Base-by-base conservation (phyloP, 2,797 vertebrate species). In the Momotus momota region DNA sequence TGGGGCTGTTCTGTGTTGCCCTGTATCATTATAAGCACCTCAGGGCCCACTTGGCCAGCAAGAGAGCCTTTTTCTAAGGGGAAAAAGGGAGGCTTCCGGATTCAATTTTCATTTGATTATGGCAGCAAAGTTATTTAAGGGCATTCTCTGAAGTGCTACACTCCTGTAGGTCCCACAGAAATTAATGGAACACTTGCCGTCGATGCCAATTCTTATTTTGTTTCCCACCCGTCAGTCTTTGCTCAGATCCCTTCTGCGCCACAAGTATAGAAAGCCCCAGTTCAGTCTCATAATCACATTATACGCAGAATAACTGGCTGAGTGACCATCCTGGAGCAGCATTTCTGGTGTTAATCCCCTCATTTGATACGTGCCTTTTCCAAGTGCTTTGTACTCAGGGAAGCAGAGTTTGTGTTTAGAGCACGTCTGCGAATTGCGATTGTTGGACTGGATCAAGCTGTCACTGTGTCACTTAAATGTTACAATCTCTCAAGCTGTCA, bases 401-500 rank as follows among this genome's bases (percentile, higher is more conserved):
- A 90, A 81, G 35, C 23, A 1, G 48, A 15, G 67, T 51, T 72
- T 93, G 82, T 93, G 90, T 89, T 93, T 83, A 29, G 89, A 87
- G 73, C 92, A n/a, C 0, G 75, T 81, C 92, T 96, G 91, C 4
- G 43, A 69, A 48, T 61, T 92, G 81, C 8, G 3, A 16, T 72
- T 83, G 77, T 95, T 94, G 91, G 57, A 58, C 69, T 60, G 82
- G 72, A 94, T 92, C 93, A 80, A 80, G 85, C 81, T 64, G 86
- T 93, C 64, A 35, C 73, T 77, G 79, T 97, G 94, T 94, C 95
- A 71, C 89, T 82, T 91, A 96, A 97, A 90, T 91, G 95, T 86
- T 94, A 80, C 88, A 86, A 45, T 95, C 90, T 94, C 83, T 96
- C 88, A 95, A 90, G 93, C 92, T 96, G 95, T 94, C 96, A 92